phyloP scores from a whole-genome alignment of 2,797 vertebrate species.

The Dallia pectoralis region DNA sequence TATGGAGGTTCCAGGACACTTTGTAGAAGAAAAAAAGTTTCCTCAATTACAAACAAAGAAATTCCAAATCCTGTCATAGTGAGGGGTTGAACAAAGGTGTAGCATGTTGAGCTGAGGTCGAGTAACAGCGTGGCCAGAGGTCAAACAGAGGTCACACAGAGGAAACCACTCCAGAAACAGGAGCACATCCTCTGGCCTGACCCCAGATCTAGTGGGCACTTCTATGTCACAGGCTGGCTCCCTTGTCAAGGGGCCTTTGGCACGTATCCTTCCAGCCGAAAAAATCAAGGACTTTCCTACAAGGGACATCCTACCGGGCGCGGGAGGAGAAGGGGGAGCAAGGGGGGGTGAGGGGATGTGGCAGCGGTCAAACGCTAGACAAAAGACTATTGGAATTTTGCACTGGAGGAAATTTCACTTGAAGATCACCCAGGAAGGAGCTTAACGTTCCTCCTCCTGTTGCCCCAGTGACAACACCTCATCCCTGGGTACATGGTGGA shows the following conservation, averaged over 20 bases:
- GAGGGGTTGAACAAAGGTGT: not conserved
- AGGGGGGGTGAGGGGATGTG: constrained; percentile 27
- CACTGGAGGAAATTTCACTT: constrained; percentile 12
- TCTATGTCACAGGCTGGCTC: constrained; percentile 63
- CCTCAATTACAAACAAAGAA: not conserved
- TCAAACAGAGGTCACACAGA: constrained; percentile 62
- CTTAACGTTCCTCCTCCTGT: not conserved
- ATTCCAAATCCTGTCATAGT: not conserved
- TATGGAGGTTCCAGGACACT: not conserved
- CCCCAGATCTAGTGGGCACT: constrained; percentile 59
- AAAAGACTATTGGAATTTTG: not conserved
- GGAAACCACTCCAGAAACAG: constrained; percentile 70
- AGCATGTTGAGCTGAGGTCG: constrained; percentile 18
- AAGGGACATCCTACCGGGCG: constrained; percentile 67
- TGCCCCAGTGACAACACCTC: too few species aligned
- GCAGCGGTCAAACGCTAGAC: constrained; percentile 18
- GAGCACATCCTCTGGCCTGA: constrained; percentile 66
- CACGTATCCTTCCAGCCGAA: constrained; percentile 63
- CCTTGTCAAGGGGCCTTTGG: constrained; percentile 47
- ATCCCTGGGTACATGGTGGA: too few species aligned
- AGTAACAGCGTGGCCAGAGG: constrained; percentile 48
- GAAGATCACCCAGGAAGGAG: constrained; percentile 35
- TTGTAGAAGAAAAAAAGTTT: not conserved
- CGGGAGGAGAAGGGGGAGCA: constrained; percentile 45
- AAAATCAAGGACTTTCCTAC: constrained; percentile 72